phyloP scores from a whole-genome alignment of 2,797 vertebrate genomes.

The Chaetophractus vellerosus region DNA sequence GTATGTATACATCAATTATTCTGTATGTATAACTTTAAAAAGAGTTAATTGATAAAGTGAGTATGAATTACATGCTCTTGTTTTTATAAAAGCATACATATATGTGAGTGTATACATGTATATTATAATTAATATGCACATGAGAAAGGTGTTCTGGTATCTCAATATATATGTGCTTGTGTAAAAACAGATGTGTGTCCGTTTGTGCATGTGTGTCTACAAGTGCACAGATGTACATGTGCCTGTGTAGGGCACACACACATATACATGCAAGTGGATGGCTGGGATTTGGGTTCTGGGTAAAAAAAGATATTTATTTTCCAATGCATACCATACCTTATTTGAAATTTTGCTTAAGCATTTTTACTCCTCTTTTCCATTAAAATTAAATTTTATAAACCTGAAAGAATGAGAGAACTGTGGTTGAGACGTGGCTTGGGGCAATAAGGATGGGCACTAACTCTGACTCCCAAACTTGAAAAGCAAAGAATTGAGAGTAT shows the following conservation, averaged over 20 bases:
- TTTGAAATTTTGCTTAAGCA: not conserved
- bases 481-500: not conserved
- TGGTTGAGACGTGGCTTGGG: too few relatives aligned
- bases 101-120: not conserved
- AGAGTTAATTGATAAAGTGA: not conserved
- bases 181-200: not conserved
- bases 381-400: not conserved
- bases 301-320: not conserved
- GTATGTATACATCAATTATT: not conserved
- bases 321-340: not conserved
- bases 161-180: not conserved
- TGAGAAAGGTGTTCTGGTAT: not conserved
- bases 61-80: not conserved
- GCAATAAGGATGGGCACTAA: not conserved
- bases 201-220: too few relatives aligned
- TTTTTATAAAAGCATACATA: not conserved
- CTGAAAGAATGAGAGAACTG: not conserved
- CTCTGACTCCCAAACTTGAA: not conserved
- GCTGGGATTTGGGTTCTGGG: not conserved
- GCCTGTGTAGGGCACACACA: too few relatives aligned
- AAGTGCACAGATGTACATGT: too few relatives aligned
- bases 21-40: not conserved
- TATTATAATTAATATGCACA: too few relatives aligned
- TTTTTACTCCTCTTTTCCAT: not conserved
- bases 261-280: not conserved